Evolutionary conservation across 1,140 invertebrate genomes (phyloP).

Genomic region (Pararge aegeria): DNA sequence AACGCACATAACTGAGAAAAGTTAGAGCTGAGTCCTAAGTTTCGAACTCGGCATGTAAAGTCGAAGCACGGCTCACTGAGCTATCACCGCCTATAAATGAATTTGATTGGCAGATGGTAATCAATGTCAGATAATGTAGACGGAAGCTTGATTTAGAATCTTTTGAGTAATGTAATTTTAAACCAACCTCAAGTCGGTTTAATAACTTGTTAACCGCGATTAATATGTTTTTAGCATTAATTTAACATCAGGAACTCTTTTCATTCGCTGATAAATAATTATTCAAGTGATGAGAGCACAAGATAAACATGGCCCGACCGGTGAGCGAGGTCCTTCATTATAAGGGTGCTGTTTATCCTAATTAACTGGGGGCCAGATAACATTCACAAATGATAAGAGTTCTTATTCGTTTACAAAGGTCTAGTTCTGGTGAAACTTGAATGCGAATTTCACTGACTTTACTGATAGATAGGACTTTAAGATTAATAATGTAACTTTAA

Average conservation of each 20-base stretch:
- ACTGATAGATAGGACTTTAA: too few relatives aligned
- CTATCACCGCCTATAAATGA: too few relatives aligned
- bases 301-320: background rate
- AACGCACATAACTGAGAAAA: too few relatives aligned
- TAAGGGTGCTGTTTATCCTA: slow-evolving; percentile 29
- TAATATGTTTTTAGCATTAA: background rate
- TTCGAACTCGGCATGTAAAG: too few relatives aligned
- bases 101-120: too few relatives aligned
- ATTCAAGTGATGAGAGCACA: background rate
- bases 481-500: too few relatives aligned
- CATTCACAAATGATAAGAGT: slow-evolving; percentile 7
- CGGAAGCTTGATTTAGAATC: too few relatives aligned
- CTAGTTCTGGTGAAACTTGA: background rate
- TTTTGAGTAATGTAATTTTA: too few relatives aligned
- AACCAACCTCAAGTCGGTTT: too few relatives aligned
- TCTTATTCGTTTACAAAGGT: background rate
- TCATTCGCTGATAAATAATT: background rate
- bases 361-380: slow-evolving; percentile 26
- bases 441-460: background rate
- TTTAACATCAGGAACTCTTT: background rate
- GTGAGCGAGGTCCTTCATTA: slow-evolving; percentile 24
- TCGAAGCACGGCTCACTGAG: too few relatives aligned
- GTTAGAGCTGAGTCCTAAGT: too few relatives aligned
- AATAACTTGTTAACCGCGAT: background rate
- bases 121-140: too few relatives aligned